Evolutionary conservation across 2,888 invertebrate genomes (phyloP).

Genomic region (Drosophila multiciliata): DNA sequence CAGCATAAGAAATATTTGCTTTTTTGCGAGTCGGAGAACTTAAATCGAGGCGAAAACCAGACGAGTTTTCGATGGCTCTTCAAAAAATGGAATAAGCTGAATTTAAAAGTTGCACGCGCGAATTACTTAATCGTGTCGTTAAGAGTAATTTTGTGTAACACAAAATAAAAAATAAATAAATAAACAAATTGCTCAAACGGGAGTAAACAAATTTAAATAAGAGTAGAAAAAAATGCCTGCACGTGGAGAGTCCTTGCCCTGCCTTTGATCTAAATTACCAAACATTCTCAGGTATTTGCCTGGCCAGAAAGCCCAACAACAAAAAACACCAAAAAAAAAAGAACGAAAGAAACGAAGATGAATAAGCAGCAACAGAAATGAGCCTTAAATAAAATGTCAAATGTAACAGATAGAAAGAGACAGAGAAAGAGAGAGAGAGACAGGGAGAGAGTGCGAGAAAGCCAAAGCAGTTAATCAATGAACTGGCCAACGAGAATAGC

Average conservation of each 20-base stretch:
- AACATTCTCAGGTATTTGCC: constrained; percentile 75
- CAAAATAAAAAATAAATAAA: constrained; percentile 9
- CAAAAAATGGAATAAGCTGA: constrained; percentile 9
- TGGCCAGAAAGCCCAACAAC: constrained; percentile 48
- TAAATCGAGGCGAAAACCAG: constrained; percentile 16
- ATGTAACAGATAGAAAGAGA: constrained; percentile 35
- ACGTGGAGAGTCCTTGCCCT: constrained; percentile 52
- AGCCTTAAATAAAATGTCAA: constrained; percentile 64
- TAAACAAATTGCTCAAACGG: constrained; percentile 17
- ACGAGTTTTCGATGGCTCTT: constrained; percentile 15
- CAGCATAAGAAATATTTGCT: not conserved
- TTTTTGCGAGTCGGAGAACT: not conserved
- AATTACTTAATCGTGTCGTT: constrained; percentile 78
- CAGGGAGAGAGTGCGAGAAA: constrained; percentile 1
- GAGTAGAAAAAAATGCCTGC: constrained; percentile 54
- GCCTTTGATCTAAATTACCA: constrained; percentile 78
- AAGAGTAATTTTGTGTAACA: constrained; percentile 63
- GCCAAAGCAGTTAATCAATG: constrained; percentile 71
- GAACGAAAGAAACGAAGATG: constrained; percentile 20
- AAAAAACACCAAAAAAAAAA: constrained; percentile 25
- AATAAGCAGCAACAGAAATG: constrained; percentile 10
- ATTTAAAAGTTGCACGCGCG: constrained; percentile 72
- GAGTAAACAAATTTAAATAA: not conserved
- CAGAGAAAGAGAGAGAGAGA: constrained; percentile 16
- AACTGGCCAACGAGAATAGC: constrained; percentile 20